phyloP scores from a whole-genome alignment of 2,888 invertebrate species.

The Drosophila nr. perissopoda region DNA sequence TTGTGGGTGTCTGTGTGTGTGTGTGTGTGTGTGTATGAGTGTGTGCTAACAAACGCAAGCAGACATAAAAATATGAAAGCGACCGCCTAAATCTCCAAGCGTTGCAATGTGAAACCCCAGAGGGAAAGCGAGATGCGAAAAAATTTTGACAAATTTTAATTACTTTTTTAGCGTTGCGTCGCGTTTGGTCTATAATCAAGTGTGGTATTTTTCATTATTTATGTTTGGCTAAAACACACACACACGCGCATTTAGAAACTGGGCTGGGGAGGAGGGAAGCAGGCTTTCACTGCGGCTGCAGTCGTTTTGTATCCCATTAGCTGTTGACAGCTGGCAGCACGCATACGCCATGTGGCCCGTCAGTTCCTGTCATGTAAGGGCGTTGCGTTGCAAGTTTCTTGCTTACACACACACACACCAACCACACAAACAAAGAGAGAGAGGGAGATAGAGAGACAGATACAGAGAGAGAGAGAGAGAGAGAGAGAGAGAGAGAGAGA shows the following conservation, averaged over 20 bases:
- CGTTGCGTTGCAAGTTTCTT: constrained; percentile 40
- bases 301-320: constrained; percentile 60
- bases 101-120: constrained; percentile 10
- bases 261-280: constrained; percentile 8
- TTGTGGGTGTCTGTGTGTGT: background rate
- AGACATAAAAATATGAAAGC: constrained; percentile 17
- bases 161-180: constrained; percentile 62
- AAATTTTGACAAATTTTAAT: constrained; percentile 76
- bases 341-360: constrained; percentile 77
- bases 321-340: constrained; percentile 60
- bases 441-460: background rate
- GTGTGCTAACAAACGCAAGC: background rate
- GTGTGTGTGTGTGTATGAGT: background rate
- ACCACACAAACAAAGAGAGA: background rate
- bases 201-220: constrained; percentile 74
- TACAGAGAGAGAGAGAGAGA: background rate
- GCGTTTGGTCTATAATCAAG: constrained; percentile 66
- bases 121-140: constrained; percentile 12
- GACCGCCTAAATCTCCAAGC: constrained; percentile 35
- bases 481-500: background rate
- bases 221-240: constrained; percentile 49
- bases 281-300: constrained; percentile 34
- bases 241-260: background rate
- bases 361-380: constrained; percentile 76
- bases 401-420: constrained; percentile 9